phyloP scores from a whole-genome alignment of 2,888 invertebrate genomes.

The Matsumyia berberina region DNA sequence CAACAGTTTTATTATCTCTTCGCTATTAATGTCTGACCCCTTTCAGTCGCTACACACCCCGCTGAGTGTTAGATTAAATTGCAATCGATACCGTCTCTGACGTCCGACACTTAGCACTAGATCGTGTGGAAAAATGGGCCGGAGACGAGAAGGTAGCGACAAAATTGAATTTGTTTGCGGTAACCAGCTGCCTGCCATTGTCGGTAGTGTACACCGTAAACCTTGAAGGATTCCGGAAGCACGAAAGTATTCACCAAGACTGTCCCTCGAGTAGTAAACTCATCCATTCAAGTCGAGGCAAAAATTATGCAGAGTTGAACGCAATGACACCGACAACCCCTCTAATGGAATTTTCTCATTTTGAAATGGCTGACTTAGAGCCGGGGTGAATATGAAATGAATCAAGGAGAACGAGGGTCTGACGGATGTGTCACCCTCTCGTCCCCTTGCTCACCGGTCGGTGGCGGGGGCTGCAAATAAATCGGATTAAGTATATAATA shows the following conservation, averaged over 20 bases:
- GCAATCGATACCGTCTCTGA: conserved; percentile 46
- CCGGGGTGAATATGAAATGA: conserved; percentile 12
- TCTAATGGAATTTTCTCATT: conserved; percentile 31
- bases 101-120: conserved; percentile 7
- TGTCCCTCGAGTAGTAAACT: too few relatives aligned
- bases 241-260: conserved; percentile 1
- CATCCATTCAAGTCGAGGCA: neutral
- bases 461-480: conserved; percentile 7
- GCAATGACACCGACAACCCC: neutral
- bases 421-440: conserved; percentile 9
- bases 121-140: conserved; percentile 18
- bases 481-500: conserved; percentile 33
- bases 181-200: conserved; percentile 16
- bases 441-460: neutral
- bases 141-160: neutral
- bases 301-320: neutral
- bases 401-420: conserved; percentile 13
- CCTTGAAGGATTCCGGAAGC: conserved; percentile 24
- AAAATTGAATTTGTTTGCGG: conserved; percentile 22
- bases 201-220: neutral
- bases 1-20: neutral
- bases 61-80: conserved; percentile 29
- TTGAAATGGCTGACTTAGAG: conserved; percentile 5
- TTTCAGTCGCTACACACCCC: neutral
- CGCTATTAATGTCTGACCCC: neutral